Base-by-base conservation (phyloP, 2,113 vertebrate species). In the Coregonus clupeaformis region DNA sequence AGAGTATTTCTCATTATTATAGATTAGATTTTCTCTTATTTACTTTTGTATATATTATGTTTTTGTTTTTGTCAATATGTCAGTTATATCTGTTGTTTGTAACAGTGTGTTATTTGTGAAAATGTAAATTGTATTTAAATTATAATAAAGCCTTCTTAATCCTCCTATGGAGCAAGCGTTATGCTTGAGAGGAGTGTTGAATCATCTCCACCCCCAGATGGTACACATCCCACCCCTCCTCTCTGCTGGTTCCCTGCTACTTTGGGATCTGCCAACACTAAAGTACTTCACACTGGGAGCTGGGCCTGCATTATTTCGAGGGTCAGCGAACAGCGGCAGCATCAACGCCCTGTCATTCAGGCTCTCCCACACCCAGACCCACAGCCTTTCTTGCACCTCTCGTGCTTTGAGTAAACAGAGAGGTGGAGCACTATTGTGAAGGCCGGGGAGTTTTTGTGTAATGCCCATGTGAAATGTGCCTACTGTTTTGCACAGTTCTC, bases 281-380 rank as follows among this genome's bases (percentile, higher is more conserved):
- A 93, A 87, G 90, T 86, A 77, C 82, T 89, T 90, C 88, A 85
- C 90, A 74, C 88, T 79, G 84, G 92, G 90, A 89, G 90, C 82
- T 89, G 90, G 84, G 84, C 72, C 65, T 71, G 85, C 70, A 88
- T 91, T 92, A 88, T 91, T 92, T 91, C 89, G 85, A 86, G 92
- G 92, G 92, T 94, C 92, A 92, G 74, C 77, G 88, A 90, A 82
- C 86, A 89, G 84, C 80, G 68, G 68, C 82, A 74, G 88, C 87
- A 86, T 86, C 87, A 85, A 85, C 79, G 80, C 80, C 80, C 49
- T 89, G 90, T 91, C 91, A 92, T 92, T 91, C 89, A 88, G 75
- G 78, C 70, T 76, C 69, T 16, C 29, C 6, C 76, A 63, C 68
- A 13, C 60, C 42, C 72, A 77, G 76, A 80, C 79, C 77, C 70